phyloP scores from a whole-genome alignment of 1,140 invertebrate species.

The Asobara japonica region DNA sequence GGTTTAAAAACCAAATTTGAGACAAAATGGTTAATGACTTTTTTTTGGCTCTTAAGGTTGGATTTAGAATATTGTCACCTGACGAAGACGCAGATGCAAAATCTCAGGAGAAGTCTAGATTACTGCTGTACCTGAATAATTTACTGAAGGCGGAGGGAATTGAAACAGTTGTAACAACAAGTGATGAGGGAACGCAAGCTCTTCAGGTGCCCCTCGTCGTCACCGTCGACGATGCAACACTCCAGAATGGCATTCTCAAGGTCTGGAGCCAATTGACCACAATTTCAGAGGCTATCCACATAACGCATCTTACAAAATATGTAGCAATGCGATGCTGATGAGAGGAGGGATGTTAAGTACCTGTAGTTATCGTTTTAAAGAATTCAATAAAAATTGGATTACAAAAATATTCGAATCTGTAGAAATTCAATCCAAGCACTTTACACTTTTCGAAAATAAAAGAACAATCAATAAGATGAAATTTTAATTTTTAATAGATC shows the following conservation, averaged over 20 bases:
- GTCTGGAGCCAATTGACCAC: constrained; percentile 80
- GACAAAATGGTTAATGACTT: too few species aligned
- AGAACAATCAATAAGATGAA: too few species aligned
- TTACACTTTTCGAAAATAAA: too few species aligned
- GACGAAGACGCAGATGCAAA: constrained; percentile 42
- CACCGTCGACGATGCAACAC: constrained; percentile 71
- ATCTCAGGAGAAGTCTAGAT: constrained; percentile 46
- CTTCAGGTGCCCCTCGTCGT: constrained; percentile 76
- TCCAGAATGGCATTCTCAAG: constrained; percentile 77
- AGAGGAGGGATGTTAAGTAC: neutral
- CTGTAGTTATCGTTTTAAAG: constrained; percentile 1
- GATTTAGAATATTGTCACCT: constrained; percentile 60
- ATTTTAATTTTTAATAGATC: too few species aligned
- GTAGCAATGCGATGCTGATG: constrained; percentile 42
- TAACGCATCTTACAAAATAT: constrained; percentile 63
- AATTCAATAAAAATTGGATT: constrained; percentile 9
- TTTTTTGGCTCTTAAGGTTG: too few species aligned
- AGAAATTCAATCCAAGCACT: too few species aligned
- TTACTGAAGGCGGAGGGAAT: constrained; percentile 56
- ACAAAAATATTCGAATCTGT: constrained; percentile 2
- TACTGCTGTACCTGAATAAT: constrained; percentile 61
- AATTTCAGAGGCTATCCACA: constrained; percentile 67
- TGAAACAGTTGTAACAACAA: constrained; percentile 51
- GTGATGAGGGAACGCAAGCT: constrained; percentile 47
- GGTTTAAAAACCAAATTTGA: too few species aligned